phyloP scores from a whole-genome alignment of 2,797 vertebrate genomes.

The Rhincodon typus region DNA sequence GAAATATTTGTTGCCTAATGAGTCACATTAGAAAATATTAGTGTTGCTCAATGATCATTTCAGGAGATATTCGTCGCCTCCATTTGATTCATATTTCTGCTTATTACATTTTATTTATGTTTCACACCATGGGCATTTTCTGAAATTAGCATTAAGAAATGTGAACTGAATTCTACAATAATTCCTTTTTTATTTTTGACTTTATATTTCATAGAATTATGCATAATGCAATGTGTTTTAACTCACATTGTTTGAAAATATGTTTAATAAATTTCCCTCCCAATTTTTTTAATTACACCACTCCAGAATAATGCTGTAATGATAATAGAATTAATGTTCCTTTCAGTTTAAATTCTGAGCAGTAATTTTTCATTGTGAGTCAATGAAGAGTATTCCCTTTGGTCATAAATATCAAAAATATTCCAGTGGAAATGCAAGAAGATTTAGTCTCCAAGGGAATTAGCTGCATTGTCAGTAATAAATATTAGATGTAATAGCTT shows the following conservation, averaged over 20 bases:
- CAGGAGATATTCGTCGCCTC: not conserved
- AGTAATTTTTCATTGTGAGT: slow-evolving; percentile 4
- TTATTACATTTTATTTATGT: not conserved
- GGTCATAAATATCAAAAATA: not conserved
- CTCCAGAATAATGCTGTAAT: not conserved
- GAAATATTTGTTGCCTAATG: not conserved
- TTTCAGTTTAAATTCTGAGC: not conserved
- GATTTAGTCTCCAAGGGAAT: slow-evolving; percentile 10
- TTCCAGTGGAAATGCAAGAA: not conserved
- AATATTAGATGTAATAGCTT: slow-evolving; percentile 1
- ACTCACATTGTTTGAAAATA: not conserved
- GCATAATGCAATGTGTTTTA: not conserved
- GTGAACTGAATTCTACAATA: not conserved
- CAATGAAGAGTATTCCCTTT: not conserved
- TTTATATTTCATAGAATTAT: not conserved
- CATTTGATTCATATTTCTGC: not conserved
- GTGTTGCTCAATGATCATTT: not conserved
- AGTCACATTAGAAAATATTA: not conserved
- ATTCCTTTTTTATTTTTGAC: not conserved
- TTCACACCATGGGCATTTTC: not conserved
- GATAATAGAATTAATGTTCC: not conserved
- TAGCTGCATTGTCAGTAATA: not conserved
- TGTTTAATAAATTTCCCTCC: slow-evolving; percentile 12
- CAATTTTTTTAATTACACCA: not conserved
- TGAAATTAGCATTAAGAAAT: not conserved